Evolutionary conservation across 1,140 invertebrate genomes (phyloP), one percentile per base, ranked within the genome.

Genomic region (Cardiocondyla obscurior): DNA sequence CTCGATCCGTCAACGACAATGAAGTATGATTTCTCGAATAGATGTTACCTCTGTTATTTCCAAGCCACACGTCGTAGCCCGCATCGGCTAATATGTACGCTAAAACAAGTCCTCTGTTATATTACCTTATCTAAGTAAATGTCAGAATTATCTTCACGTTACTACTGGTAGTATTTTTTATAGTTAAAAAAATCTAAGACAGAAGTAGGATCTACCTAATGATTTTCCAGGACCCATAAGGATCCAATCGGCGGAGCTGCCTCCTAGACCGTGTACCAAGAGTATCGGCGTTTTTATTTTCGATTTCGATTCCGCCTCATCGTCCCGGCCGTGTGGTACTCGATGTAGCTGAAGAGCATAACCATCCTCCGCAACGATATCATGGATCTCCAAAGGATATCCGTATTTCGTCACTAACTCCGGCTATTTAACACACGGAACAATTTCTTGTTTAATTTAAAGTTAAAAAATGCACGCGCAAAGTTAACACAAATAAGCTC

Each of bases 61-160:
- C 96, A 85, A 97, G 92, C 96, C 96, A 97, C 5, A 97, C 96
- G 65, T 97, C 96, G 83, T 95, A 97, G 25, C 96, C 96, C 33
- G 92, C 91, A 87, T 97, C 95, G 0, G 95, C 94, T 3, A 96
- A 89, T 36, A 94, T 82, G 77, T 93, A 95, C 1, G 89, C 95
- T 94, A 39, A 60, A 90, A 74, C 14, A 25, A 70, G 2, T 53
- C 19, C 55, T 95, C 30, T 1, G 8, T 60, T 39, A 53, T 30
- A 36, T 73, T 36, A 28, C 94, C 3, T 91, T 93, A 0, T 93
- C 82, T 0, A 60, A 69, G 28, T n/a, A 33, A 62, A 19, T 58
- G 1, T 44, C 10, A 73, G 36, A 12, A 60, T 62, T 44, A 42
- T n/a, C 12, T 57, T 28, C 58, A 16, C 8, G n/a, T 12, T 67